Evolutionary conservation across 2,888 invertebrate genomes (phyloP).

Genomic region (Dendrolimus houi): DNA sequence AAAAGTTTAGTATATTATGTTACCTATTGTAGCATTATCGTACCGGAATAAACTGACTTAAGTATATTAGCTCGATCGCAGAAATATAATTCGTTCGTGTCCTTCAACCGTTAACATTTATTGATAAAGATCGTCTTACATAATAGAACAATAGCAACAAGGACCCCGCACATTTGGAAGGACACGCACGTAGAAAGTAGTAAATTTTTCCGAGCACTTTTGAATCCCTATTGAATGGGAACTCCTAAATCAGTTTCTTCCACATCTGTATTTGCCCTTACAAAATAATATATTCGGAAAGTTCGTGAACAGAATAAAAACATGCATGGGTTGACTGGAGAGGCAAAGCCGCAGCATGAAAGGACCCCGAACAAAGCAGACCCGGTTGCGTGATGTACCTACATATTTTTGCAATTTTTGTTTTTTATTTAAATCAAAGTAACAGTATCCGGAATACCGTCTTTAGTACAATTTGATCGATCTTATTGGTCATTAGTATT

Average conservation of each 20-base stretch:
- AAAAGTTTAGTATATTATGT: too few species aligned
- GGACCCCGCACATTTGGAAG: slow-evolving; percentile 17
- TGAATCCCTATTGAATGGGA: slow-evolving; percentile 48
- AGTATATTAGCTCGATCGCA: neutral
- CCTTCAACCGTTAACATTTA: neutral
- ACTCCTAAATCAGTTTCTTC: slow-evolving; percentile 63
- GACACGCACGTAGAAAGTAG: slow-evolving; percentile 25
- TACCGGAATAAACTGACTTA: too few species aligned
- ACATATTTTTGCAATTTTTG: slow-evolving; percentile 6
- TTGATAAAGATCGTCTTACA: neutral
- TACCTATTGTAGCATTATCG: too few species aligned
- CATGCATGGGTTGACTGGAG: slow-evolving; percentile 46
- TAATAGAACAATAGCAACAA: slow-evolving; percentile 23
- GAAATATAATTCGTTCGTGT: neutral
- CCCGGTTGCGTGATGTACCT: slow-evolving; percentile 38
- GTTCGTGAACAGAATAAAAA: slow-evolving; percentile 71
- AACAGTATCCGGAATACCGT: too few species aligned
- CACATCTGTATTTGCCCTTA: slow-evolving; percentile 48
- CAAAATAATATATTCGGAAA: slow-evolving; percentile 66
- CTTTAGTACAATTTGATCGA: too few species aligned
- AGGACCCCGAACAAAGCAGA: slow-evolving; percentile 50
- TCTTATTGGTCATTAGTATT: too few species aligned
- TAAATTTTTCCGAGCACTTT: slow-evolving; percentile 43
- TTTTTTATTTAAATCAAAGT: too few species aligned
- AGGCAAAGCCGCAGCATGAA: slow-evolving; percentile 48